Base-by-base conservation (phyloP, 2,888 invertebrate genomes). In the Glyphotaelius pellucidus region DNA sequence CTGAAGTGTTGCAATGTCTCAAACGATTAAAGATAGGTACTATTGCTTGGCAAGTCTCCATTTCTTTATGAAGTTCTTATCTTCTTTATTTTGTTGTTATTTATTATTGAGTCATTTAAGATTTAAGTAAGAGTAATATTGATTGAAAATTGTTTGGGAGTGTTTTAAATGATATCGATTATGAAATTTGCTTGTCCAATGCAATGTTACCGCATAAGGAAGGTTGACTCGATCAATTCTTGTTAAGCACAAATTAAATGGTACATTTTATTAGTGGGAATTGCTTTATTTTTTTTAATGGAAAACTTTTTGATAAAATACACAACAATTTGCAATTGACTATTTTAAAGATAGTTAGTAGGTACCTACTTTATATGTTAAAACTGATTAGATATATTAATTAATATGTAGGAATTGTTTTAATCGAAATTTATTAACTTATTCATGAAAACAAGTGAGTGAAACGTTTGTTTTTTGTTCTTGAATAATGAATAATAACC, bases 161-260 rank as follows among this genome's bases (percentile, higher is more conserved):
- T 67, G 9, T 67, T n/a, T 67, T 67, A 67, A 67, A 67, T 9
- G 67, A 67, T 25, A 32, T 4, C 15, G 30, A 30, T 30, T 42
- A 2, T 15, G n/a, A 9, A 42, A 19, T 9, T 42, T 42, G 35
- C 35, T 89, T 35, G 35, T 19, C 38, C n/a, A 80, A 89, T 35
- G 67, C n/a, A n/a, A 67, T 81, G 81, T 35, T 32, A 79, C 88
- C 80, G n/a, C 80, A 80, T 25, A 79, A 89, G 88, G 79, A 67
- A 79, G 30, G 38, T 67, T 35, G 79, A 80, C 35, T 67, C 7
- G 19, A 7, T 67, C 5, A 67, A 67, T 4, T 67, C 7, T 67
- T 67, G 9, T n/a, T 67, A 67, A 67, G 67, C 67, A 25, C 67
- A n/a, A 25, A n/a, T 67, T 67, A 67, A 25, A 67, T 67, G 67